phyloP scores from a whole-genome alignment of 2,113 vertebrate species.

The Cephalopterus ornatus region DNA sequence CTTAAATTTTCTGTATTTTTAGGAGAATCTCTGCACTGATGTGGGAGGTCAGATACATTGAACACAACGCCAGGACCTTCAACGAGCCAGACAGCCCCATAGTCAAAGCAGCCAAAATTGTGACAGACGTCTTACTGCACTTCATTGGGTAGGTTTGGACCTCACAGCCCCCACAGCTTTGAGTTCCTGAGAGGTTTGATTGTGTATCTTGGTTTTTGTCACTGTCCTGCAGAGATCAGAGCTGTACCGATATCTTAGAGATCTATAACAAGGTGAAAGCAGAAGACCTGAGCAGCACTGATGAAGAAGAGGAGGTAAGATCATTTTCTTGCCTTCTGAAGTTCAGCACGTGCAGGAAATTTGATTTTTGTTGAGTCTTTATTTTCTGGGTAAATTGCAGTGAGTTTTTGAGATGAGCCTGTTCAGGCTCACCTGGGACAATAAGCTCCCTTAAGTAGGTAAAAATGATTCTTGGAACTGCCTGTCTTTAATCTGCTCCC shows the following conservation, averaged over 20 bases:
- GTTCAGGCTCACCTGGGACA: not conserved
- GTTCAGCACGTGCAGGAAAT: not conserved
- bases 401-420: not conserved
- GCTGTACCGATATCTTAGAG: slow-evolving; percentile 89
- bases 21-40: slow-evolving; percentile 97
- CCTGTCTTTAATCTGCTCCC: not conserved
- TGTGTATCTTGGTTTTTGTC: not conserved
- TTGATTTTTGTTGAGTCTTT: not conserved
- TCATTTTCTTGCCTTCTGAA: not conserved
- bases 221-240: slow-evolving; percentile 85
- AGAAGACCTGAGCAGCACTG: slow-evolving; percentile 85
- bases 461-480: not conserved
- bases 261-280: slow-evolving; percentile 88
- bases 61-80: slow-evolving; percentile 96
- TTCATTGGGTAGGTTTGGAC: slow-evolving; percentile 86
- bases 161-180: not conserved
- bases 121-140: slow-evolving; percentile 91
- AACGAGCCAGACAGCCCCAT: slow-evolving; percentile 97
- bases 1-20: not conserved
- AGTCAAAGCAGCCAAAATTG: slow-evolving; percentile 93
- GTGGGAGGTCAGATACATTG: slow-evolving; percentile 98
- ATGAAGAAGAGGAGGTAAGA: slow-evolving; percentile 82
- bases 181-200: not conserved
- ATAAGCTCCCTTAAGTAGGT: not conserved
- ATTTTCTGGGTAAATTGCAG: not conserved